These are phyloP conservation scores for Luehdorfia chinensis DNA, from an alignment of 1,140 invertebrate species.

Conservation along the genomic window DNA sequence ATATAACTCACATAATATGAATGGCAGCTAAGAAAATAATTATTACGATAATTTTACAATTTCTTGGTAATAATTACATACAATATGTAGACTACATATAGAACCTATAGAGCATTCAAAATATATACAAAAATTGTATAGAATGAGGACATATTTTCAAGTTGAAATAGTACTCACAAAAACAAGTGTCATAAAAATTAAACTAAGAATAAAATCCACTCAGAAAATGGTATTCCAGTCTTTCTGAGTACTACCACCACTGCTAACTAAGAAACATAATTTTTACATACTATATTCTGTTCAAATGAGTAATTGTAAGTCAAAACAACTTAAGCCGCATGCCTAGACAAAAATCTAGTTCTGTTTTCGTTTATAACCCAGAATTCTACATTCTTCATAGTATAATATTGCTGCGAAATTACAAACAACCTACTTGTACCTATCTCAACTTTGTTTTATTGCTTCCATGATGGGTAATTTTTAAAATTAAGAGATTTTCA, in stretches of 20 bases:
- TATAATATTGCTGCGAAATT: constrained; percentile 33
- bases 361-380: constrained; percentile 21
- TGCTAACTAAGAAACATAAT: constrained; percentile 12
- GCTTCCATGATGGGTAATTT: constrained; percentile 24
- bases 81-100: constrained; percentile 8
- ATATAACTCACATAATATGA: no score
- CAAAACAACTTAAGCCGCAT: constrained; percentile 31
- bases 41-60: no score
- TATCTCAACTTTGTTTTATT: constrained; percentile 28
- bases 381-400: constrained; percentile 20
- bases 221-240: background rate
- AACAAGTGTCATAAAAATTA: constrained; percentile 7
- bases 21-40: no score
- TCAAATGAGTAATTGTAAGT: constrained; percentile 15
- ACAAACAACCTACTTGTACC: constrained; percentile 25
- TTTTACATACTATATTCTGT: constrained; percentile 7
- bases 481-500: no score
- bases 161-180: background rate
- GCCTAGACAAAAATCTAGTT: constrained; percentile 30
- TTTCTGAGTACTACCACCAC: background rate
- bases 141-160: constrained; percentile 10
- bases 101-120: constrained; percentile 15
- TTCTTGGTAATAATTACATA: constrained; percentile 7
- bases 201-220: constrained; percentile 8
- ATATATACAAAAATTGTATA: constrained; percentile 16